A percentile compares a stretch with the other conserved stretches of the same genome.
These are phyloP conservation scores for Lithophane ornitopus DNA, from an alignment of 2,888 invertebrate genomes.

Conservation along the genomic window DNA sequence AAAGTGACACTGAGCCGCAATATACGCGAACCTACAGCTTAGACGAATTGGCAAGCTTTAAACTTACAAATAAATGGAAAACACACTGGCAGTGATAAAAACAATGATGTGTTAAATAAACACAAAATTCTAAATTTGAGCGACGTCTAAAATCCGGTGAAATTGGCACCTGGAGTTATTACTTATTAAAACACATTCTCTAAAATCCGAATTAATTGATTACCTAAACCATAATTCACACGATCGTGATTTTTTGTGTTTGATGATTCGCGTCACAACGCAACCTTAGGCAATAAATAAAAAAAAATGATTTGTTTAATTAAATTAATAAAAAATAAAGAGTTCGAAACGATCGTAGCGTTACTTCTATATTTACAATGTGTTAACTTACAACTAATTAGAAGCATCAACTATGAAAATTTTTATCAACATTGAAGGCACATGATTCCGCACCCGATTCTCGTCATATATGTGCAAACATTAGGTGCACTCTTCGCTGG, in stretches of 20 bases:
- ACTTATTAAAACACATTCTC: conserved; percentile 9
- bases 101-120: conserved; percentile 47
- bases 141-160: conserved; percentile 51
- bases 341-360: conserved; percentile 84
- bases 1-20: conserved; percentile 29
- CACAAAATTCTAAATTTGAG: conserved; percentile 50
- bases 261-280: conserved; percentile 66
- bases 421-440: conserved; percentile 90
- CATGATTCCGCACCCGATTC: conserved; percentile 90
- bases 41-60: conserved; percentile 62
- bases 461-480: conserved; percentile 79
- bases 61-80: conserved; percentile 67
- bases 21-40: conserved; percentile 44
- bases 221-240: conserved; percentile 24
- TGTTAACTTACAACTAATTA: conserved; percentile 87
- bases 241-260: conserved; percentile 62
- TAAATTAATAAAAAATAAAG: conserved; percentile 89
- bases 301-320: conserved; percentile 79
- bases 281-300: conserved; percentile 86
- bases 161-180: conserved; percentile 41
- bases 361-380: conserved; percentile 88
- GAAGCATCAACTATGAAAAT: conserved; percentile 90
- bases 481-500: conserved; percentile 81
- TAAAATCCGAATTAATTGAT: conserved; percentile 25
- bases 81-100: conserved; percentile 72